Evolutionary conservation across 2,113 vertebrate species (phyloP), one percentile per base, ranked within the genome.

Genomic region (Falcunculus frontatus): DNA sequence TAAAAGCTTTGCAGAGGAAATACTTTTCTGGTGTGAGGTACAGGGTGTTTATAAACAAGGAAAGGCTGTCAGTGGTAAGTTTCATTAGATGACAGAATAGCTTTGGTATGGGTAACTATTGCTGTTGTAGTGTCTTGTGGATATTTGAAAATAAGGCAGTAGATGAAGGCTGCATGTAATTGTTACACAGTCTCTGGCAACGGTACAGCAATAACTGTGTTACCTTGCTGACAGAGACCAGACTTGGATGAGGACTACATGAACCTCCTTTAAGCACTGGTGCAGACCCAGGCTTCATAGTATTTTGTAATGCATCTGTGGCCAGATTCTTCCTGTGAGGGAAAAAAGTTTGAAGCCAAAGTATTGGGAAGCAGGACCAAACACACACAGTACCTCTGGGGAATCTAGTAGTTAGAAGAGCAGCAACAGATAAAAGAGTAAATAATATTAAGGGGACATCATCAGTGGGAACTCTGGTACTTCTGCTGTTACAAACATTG

Each of bases 171-270:
- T 35, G 18, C 1, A 2, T 78, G 56, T 68, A 65, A 23, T 47
- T 47, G 42, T 77, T 81, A 41, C 19, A 21, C 17, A 5, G 25
- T 82, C 78, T 65, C 8, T 57, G 47, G 60, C 27, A 42, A 0
- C 39, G 18, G n/a, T 50, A 4, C 0, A 10, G 47, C 26, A 72
- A 5, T 50, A 60, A 70, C 18, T 15, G 13, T 41, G n/a, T 64
- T 46, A n/a, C 41, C n/a, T 89, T 6, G 3, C 21, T 68, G 46
- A 12, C 10, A 35, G 52, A 53, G 22, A 57, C 35, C 37, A 13
- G 70, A 3, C 39, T 83, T 0, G 0, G 33, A 16, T 41, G 64
- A 47, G 74, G 77, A 63, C 30, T n/a, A 8, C 35, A 3, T 4
- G 33, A 70, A n/a, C 33, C 49, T 84, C 26, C n/a, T 27, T 41